Evolutionary conservation across 1,140 invertebrate genomes (phyloP).

Genomic region (Pseudoatta argentina): DNA sequence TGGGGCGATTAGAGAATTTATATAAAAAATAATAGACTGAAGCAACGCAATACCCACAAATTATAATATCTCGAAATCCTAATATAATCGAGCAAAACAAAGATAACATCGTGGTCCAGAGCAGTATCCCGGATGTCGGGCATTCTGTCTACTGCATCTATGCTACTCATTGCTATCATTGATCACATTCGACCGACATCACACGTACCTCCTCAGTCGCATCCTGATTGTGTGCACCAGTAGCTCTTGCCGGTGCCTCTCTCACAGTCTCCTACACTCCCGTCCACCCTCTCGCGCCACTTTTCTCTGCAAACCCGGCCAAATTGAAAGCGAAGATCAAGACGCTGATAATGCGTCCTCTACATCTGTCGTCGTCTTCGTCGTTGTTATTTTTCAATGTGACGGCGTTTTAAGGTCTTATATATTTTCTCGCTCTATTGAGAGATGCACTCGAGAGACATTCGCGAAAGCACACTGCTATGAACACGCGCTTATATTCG

Average conservation of each 20-base stretch:
- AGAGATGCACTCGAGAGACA: conserved; percentile 35
- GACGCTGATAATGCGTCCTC: conserved; percentile 19
- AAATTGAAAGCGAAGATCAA: neutral
- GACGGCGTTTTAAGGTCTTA: conserved; percentile 1
- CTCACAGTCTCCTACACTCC: conserved; percentile 38
- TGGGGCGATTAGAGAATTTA: neutral
- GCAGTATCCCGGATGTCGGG: conserved; percentile 74
- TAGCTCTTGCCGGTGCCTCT: conserved; percentile 49
- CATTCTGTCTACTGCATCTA: neutral
- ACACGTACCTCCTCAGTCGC: conserved; percentile 80
- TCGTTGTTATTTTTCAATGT: neutral
- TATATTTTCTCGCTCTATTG: conserved; percentile 20
- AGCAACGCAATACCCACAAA: neutral
- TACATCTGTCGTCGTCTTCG: neutral
- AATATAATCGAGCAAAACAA: neutral
- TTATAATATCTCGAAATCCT: neutral
- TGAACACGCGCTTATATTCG: conserved; percentile 60
- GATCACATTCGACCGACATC: conserved; percentile 41
- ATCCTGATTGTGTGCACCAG: conserved; percentile 74
- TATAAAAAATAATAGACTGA: neutral
- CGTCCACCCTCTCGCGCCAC: conserved; percentile 68
- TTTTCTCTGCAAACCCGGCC: conserved; percentile 43
- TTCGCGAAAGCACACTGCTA: conserved; percentile 46
- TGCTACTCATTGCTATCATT: conserved; percentile 76
- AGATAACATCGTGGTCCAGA: conserved; percentile 60